A percentile compares a stretch with the other conserved stretches of the same genome.
phyloP scores from a whole-genome alignment of 1,140 invertebrate species.

The Drosophila tani region DNA sequence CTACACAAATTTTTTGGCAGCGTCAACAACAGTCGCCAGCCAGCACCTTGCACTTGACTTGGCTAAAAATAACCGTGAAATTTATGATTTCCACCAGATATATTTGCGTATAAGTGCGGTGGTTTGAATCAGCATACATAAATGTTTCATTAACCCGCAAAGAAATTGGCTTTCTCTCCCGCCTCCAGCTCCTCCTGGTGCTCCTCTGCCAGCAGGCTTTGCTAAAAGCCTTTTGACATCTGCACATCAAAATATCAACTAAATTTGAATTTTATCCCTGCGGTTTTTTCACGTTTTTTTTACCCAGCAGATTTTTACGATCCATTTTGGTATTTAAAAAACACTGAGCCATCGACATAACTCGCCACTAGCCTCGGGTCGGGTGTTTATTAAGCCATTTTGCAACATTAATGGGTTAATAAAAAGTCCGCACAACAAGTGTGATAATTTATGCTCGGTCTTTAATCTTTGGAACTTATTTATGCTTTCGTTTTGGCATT shows the following conservation, averaged over 20 bases:
- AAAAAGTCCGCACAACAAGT: constrained; percentile 53
- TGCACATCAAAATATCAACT: constrained; percentile 54
- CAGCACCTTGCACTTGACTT: constrained; percentile 75
- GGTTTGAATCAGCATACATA: constrained; percentile 17
- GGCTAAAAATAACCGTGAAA: constrained; percentile 66
- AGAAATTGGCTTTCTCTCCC: constrained; percentile 10
- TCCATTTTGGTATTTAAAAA: constrained; percentile 51
- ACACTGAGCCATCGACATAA: constrained; percentile 56
- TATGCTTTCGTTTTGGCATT: constrained; percentile 51
- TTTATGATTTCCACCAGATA: constrained; percentile 61
- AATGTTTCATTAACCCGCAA: constrained; percentile 43
- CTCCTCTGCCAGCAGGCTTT: neutral
- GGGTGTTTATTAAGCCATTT: constrained; percentile 41
- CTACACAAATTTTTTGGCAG: constrained; percentile 56
- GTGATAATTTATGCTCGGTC: constrained; percentile 43
- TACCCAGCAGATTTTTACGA: constrained; percentile 44
- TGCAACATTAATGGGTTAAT: constrained; percentile 60
- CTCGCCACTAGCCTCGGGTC: constrained; percentile 7
- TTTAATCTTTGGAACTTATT: constrained; percentile 51
- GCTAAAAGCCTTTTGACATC: constrained; percentile 78
- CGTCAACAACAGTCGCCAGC: constrained; percentile 36
- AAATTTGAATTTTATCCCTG: constrained; percentile 33
- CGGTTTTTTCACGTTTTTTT: constrained; percentile 26
- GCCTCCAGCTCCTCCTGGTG: neutral
- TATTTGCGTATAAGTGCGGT: constrained; percentile 2